Evolutionary conservation across 1,140 invertebrate genomes (phyloP).

Genomic region (Ephestia elutella): DNA sequence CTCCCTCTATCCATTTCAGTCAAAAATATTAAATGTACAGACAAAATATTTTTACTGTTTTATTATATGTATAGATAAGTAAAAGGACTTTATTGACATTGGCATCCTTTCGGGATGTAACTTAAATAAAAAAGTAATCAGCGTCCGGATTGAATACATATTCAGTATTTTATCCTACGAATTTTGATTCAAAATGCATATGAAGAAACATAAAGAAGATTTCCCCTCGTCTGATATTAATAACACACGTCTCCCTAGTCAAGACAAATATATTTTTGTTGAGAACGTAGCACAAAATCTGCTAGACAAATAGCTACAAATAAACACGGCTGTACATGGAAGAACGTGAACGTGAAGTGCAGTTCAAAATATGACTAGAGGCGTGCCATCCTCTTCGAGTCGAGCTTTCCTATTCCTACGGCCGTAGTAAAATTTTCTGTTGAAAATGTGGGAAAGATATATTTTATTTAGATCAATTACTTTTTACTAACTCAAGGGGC

Average conservation of each 20-base stretch:
- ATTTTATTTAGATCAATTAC: too few species aligned
- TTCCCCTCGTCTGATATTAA: background rate
- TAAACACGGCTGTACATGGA: background rate
- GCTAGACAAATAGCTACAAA: background rate
- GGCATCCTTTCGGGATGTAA: too few species aligned
- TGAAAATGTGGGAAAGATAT: background rate
- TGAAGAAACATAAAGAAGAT: background rate
- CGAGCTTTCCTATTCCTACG: background rate
- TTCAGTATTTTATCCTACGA: background rate
- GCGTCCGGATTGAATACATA: too few species aligned
- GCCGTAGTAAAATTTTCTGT: background rate
- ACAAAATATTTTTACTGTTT: too few species aligned
- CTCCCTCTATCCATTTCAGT: too few species aligned
- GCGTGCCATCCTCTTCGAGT: background rate
- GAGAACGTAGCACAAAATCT: background rate
- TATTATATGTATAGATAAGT: too few species aligned
- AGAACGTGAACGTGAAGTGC: background rate
- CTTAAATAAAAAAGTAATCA: too few species aligned
- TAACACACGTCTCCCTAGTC: background rate
- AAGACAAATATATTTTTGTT: background rate
- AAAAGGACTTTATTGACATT: too few species aligned
- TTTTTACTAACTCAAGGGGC: too few species aligned
- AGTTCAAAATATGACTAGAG: background rate
- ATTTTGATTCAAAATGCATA: background rate
- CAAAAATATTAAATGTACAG: too few species aligned